Conservation (phyloP, 2,888 invertebrate species). For the Tenthredo mesomela region DNA sequence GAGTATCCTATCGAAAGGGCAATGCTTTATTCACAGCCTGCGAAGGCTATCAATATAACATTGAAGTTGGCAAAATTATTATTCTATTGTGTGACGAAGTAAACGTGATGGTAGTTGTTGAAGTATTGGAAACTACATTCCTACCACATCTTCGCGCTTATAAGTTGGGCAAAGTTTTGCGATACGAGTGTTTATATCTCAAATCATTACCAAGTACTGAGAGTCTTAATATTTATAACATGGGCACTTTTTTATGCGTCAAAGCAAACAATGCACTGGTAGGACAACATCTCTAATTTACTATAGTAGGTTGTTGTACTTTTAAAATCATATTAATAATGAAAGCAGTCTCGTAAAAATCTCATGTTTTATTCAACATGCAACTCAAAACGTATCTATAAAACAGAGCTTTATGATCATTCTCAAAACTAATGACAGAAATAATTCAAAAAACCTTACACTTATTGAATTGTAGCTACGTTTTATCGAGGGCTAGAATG, state of each 20-base stretch:
- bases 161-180: constrained; percentile 26
- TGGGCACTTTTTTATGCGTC: constrained; percentile 49
- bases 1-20: neutral
- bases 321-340: too few relatives aligned
- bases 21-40: neutral
- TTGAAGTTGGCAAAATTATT: neutral
- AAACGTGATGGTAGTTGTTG: constrained; percentile 48
- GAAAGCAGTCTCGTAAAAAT: too few relatives aligned
- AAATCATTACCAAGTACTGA: constrained; percentile 51
- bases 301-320: too few relatives aligned
- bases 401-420: too few relatives aligned
- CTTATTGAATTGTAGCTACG: too few relatives aligned
- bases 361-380: too few relatives aligned
- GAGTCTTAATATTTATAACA: constrained; percentile 53
- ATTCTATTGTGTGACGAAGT: constrained; percentile 52
- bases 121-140: constrained; percentile 55
- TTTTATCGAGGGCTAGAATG: too few relatives aligned
- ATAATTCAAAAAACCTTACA: too few relatives aligned
- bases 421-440: too few relatives aligned
- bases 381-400: too few relatives aligned
- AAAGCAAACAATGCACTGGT: constrained; percentile 55
- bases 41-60: neutral
- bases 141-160: constrained; percentile 49
- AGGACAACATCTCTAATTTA: constrained; percentile 28
- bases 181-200: constrained; percentile 52